phyloP scores from a whole-genome alignment of 2,797 vertebrate species.

The Lithobates pipiens region DNA sequence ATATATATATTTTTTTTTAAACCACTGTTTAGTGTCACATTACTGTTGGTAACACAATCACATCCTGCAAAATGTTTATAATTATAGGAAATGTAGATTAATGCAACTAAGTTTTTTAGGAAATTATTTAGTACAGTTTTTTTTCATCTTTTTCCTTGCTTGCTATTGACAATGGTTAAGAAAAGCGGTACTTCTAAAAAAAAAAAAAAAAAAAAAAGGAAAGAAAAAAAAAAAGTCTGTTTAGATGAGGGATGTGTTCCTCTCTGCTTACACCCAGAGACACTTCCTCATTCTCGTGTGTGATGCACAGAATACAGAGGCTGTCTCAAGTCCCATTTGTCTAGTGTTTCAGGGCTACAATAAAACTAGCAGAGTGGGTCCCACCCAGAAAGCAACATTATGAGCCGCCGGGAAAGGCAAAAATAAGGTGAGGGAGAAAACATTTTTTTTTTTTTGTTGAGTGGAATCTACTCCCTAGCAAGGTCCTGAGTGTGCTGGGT shows the following conservation, averaged over 20 bases:
- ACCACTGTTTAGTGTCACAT: too few relatives aligned
- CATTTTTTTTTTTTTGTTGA: constrained; percentile 49
- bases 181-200: background rate
- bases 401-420: constrained; percentile 34
- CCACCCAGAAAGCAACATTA: constrained; percentile 66
- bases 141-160: background rate
- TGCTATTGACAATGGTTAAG: background rate
- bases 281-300: constrained; percentile 54
- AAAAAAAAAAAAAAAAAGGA: background rate
- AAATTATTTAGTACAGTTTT: background rate
- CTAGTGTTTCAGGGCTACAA: constrained; percentile 65
- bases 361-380: constrained; percentile 65
- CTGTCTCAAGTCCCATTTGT: constrained; percentile 55
- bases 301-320: constrained; percentile 19
- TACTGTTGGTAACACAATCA: too few relatives aligned
- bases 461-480: constrained; percentile 52
- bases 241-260: constrained; percentile 36
- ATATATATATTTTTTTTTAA: too few relatives aligned
- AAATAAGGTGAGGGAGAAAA: constrained; percentile 19
- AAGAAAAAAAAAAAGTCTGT: background rate
- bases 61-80: too few relatives aligned
- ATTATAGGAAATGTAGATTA: background rate
- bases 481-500: background rate
- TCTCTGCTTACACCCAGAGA: constrained; percentile 3
- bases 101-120: background rate